These are phyloP conservation scores for Brachionus plicatilis DNA, from an alignment of 1,140 invertebrate genomes.

Conservation along the genomic window DNA sequence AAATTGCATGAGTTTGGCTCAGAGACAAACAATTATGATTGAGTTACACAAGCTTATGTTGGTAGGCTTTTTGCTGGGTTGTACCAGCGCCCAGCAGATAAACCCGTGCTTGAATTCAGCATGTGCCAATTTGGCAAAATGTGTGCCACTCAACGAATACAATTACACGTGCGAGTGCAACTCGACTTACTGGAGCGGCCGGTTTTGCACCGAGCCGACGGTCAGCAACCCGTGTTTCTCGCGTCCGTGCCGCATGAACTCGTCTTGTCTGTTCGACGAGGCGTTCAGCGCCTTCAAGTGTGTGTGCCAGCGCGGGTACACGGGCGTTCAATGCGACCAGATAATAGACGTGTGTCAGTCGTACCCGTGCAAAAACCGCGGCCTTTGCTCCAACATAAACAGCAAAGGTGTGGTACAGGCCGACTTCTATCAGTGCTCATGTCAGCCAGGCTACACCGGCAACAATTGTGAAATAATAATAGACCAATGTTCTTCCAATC, in stretches of 20 bases:
- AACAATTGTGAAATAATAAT: conserved; percentile 70
- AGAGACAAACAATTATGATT: not conserved
- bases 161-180: conserved; percentile 78
- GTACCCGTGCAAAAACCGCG: conserved; percentile 70
- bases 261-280: conserved; percentile 42
- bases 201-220: conserved; percentile 14
- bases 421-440: conserved; percentile 66
- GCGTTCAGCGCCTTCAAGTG: not conserved
- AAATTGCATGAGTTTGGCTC: not conserved
- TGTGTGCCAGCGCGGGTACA: conserved; percentile 42
- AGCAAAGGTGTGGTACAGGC: not conserved
- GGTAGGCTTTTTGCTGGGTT: not conserved
- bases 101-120: not conserved
- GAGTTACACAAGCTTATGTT: not conserved
- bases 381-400: conserved; percentile 66
- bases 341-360: conserved; percentile 87
- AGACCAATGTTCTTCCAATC: conserved; percentile 80
- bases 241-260: conserved; percentile 43
- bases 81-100: not conserved
- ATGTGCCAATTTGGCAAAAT: not conserved
- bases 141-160: conserved; percentile 50
- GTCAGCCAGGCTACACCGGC: conserved; percentile 81
- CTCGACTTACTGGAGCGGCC: conserved; percentile 17
- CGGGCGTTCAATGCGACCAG: conserved; percentile 62
- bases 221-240: conserved; percentile 48